Evolutionary conservation across 2,113 vertebrate species (phyloP), one percentile per base, ranked within the genome.

Genomic region (Leuciscus idus): DNA sequence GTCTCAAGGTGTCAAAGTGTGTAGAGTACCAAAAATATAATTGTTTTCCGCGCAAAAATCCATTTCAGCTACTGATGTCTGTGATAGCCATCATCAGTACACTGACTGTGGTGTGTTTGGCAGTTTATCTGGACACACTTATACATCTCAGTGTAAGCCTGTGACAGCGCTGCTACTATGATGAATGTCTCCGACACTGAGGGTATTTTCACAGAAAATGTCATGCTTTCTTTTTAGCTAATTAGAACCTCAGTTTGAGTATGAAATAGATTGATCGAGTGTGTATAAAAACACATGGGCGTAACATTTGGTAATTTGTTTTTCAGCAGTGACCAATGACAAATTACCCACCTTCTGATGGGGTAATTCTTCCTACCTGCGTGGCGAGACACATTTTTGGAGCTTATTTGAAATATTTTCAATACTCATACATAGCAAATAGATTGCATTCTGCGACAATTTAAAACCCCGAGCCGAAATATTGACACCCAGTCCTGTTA

Each of bases 91-190:
- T 80, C 76, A 39, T 80, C 75, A 30, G 52, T 26, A 17, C 30
- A 30, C 57, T 43, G 80, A 46, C 79, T 70, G 62, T 30, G 36
- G 48, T 59, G 72, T 73, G 46, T 75, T 66, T 73, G 66, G 66
- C 81, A 84, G 85, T 84, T 66, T 79, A 84, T 76, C 73, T 62
- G 33, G 85, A 80, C 76, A 64, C 64, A 84, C 59, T 86, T 88
- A 89, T 89, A 89, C 80, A 89, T 89, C 85, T 86, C 88, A 81
- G 55, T 84, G 81, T 43, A 86, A 78, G 59, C 81, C 68, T 66
- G 75, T 84, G 85, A 89, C 88, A 89, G 84, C 12, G 13, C 33
- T 11, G 59, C 61, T 52, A 23, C 88, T 17, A 62, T 86, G 88
- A 89, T 89, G 70, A 86, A 89, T 84, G 88, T 70, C 78, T 68